Percentiles rank a stretch among this genome's conserved stretches.
These are phyloP conservation scores for Mesocentrotus franciscanus DNA, from an alignment of 53 echinoderm and acorn worm species.

Conservation along the genomic window DNA sequence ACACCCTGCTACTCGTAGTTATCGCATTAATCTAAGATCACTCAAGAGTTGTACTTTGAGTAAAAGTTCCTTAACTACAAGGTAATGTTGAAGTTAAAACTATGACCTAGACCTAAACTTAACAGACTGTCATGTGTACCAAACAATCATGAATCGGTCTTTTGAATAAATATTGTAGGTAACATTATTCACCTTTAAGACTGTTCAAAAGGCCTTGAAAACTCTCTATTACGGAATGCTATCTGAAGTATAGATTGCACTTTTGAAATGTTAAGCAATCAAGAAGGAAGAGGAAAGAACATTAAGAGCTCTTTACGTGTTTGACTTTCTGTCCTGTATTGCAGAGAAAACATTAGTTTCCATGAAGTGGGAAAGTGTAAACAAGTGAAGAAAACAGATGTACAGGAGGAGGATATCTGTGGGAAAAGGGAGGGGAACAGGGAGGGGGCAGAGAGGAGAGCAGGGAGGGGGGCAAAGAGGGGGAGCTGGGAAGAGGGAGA, in stretches of 20 bases:
- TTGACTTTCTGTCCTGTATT: background rate
- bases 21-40: no score
- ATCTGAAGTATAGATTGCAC: background rate
- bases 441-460: background rate
- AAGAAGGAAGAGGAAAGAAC: background rate
- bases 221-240: background rate
- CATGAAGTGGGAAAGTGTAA: background rate
- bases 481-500: background rate
- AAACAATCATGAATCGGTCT: background rate
- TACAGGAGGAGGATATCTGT: background rate
- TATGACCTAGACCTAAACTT: no score
- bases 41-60: no score
- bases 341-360: conserved; percentile 11
- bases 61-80: no score
- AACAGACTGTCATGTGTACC: no score
- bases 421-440: background rate
- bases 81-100: no score
- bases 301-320: conserved; percentile 16
- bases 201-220: background rate
- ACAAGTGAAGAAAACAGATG: background rate
- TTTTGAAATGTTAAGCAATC: background rate
- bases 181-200: background rate
- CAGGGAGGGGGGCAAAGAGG: background rate
- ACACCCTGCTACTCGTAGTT: no score
- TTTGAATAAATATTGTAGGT: background rate